Conservation (phyloP, 2,113 vertebrate species). For the Elanus axillaris region DNA sequence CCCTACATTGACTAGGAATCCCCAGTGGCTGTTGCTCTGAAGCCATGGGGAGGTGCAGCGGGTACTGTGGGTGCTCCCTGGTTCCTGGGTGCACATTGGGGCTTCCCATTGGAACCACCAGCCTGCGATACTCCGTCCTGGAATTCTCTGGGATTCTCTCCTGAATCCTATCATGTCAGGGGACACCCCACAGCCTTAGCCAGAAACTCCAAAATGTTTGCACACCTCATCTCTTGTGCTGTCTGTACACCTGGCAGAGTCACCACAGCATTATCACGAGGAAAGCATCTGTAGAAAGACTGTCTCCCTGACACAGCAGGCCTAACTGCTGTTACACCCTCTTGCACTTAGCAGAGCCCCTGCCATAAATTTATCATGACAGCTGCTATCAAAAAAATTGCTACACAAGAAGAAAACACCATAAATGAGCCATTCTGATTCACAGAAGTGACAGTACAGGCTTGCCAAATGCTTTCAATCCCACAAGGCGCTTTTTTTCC, state of each 20-base stretch:
- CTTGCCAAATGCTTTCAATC: background rate
- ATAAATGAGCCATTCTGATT: background rate
- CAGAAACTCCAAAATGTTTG: background rate
- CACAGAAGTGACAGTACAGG: background rate
- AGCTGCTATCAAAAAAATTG: background rate
- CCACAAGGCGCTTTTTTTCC: background rate
- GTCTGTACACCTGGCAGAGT: background rate
- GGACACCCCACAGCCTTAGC: background rate
- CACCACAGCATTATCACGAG: background rate
- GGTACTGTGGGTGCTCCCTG: background rate
- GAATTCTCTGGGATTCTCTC: background rate
- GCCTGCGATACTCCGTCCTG: background rate
- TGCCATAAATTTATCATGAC: background rate
- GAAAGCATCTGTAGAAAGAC: background rate
- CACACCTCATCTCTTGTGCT: background rate
- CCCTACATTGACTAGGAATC: background rate
- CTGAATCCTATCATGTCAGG: background rate
- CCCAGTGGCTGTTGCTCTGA: background rate
- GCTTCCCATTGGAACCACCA: background rate
- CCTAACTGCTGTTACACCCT: background rate
- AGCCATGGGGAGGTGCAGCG: background rate
- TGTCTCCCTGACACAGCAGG: background rate
- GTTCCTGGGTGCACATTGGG: background rate
- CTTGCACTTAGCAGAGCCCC: background rate
- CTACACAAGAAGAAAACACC: background rate